Conservation (phyloP, 2,113 vertebrate species). For the Athene cunicularia region DNA sequence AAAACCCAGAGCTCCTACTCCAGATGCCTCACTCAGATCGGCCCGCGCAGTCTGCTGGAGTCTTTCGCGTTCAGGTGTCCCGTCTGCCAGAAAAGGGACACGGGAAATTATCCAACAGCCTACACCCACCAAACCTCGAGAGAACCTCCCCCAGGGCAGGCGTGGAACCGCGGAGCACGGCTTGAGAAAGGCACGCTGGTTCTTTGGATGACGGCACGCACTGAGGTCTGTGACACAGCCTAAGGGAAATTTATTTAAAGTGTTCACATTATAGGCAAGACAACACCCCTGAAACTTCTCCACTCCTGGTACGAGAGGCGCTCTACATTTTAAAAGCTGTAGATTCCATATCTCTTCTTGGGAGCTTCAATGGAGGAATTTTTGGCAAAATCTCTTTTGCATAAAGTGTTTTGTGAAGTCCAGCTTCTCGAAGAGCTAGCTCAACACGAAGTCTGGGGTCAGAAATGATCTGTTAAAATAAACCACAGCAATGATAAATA, state of each 20-base stretch:
- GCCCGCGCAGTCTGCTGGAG: neutral
- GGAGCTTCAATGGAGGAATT: slow-evolving; percentile 83
- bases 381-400: slow-evolving; percentile 83
- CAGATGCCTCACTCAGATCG: neutral
- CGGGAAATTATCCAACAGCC: accelerated
- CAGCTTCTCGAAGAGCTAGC: slow-evolving; percentile 87
- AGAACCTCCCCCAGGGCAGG: neutral
- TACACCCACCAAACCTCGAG: neutral
- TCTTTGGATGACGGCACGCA: neutral
- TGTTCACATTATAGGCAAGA: neutral
- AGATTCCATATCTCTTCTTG: slow-evolving; percentile 86
- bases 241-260: neutral
- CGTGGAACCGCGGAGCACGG: neutral
- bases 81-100: neutral
- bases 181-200: neutral
- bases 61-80: neutral
- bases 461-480: slow-evolving; percentile 85
- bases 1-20: neutral
- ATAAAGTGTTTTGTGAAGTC: slow-evolving; percentile 86
- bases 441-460: slow-evolving; percentile 89
- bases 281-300: neutral
- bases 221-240: neutral
- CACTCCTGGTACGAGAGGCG: neutral
- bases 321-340: slow-evolving; percentile 73
- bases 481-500: neutral